phyloP scores from a whole-genome alignment of 2,888 invertebrate species.

The Eucriotettix oculatus region DNA sequence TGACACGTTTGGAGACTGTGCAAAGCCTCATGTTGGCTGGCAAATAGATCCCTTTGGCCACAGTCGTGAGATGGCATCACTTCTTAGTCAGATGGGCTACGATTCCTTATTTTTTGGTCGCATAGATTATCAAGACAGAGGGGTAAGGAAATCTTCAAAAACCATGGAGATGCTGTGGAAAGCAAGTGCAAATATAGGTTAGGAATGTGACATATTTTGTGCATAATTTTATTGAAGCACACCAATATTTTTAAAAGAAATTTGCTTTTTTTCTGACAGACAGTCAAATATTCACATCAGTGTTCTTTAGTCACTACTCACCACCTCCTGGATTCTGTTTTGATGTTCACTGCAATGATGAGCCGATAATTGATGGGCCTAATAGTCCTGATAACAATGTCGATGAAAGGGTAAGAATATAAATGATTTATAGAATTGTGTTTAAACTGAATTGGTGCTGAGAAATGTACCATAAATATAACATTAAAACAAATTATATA shows the following conservation, averaged over 20 bases:
- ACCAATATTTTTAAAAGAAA: too few relatives aligned
- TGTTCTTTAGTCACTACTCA: conserved; percentile 28
- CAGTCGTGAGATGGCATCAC: conserved; percentile 68
- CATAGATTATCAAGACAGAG: conserved; percentile 74
- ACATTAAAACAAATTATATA: too few relatives aligned
- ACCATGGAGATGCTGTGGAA: conserved; percentile 76
- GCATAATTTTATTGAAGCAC: too few relatives aligned
- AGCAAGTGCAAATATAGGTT: conserved; percentile 57
- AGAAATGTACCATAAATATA: background rate
- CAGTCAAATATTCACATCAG: conserved; percentile 32
- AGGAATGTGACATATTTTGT: conserved; percentile 10
- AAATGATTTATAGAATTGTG: background rate
- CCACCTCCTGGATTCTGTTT: conserved; percentile 40
- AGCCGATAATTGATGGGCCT: conserved; percentile 33
- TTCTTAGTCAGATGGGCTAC: conserved; percentile 70
- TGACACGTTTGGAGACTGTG: conserved; percentile 55
- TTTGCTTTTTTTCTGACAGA: too few relatives aligned
- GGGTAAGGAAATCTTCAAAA: conserved; percentile 34
- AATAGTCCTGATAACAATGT: conserved; percentile 33
- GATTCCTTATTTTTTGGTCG: conserved; percentile 78
- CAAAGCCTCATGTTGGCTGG: conserved; percentile 58
- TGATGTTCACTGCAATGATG: conserved; percentile 32
- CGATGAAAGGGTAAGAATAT: conserved; percentile 21
- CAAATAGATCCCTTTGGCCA: conserved; percentile 79
- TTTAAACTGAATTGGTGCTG: background rate